Evolutionary conservation across 2,888 invertebrate genomes (phyloP), one percentile per base, ranked within the genome.

Genomic region (Latrodectus elegans): DNA sequence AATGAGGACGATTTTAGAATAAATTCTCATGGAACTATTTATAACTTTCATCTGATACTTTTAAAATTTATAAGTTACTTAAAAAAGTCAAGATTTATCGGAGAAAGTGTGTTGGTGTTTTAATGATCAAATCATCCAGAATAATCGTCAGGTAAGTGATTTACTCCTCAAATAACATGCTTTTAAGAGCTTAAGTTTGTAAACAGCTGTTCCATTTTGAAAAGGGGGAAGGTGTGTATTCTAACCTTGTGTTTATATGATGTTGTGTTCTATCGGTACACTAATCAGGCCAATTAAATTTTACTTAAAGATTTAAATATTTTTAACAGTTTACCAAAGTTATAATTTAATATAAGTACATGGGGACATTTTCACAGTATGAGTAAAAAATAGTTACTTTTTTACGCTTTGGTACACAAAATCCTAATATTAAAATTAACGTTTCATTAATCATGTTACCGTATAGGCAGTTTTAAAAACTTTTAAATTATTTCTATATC

Each of bases 161-260:
- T 53, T 73, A 52, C 22, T 73, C 74, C 12, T 64, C 38, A 52
- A 72, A 60, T 60, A 60, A 6, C 14, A n/a, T 72, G 17, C 73
- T 74, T 68, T n/a, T 70, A 26, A 51, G 22, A 26, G 22, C 15
- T 74, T 65, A 51, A 73, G 74, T 81, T 81, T 81, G 81, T 81
- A 81, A 81, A 81, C 81, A 81, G 81, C 60, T 81, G 81, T 53
- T 81, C 81, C 81, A 81, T 74, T 81, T 65, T 67, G 73, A 65
- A 53, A 38, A 81, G 81, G 81, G 81, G 81, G 73, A 53, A 75
- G 49, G 67, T 68, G 53, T 26, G 51, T 38, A 68, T n/a, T 11
- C n/a, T 60, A n/a, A 60, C 60, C 60, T 60, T 60, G 60, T 60
- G 60, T 38, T 38, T 38, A 38, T 6, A 6, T 38, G 38, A 38